Evolutionary conservation across 2,888 invertebrate species (phyloP).

Genomic region (Agrochola lychnidis): DNA sequence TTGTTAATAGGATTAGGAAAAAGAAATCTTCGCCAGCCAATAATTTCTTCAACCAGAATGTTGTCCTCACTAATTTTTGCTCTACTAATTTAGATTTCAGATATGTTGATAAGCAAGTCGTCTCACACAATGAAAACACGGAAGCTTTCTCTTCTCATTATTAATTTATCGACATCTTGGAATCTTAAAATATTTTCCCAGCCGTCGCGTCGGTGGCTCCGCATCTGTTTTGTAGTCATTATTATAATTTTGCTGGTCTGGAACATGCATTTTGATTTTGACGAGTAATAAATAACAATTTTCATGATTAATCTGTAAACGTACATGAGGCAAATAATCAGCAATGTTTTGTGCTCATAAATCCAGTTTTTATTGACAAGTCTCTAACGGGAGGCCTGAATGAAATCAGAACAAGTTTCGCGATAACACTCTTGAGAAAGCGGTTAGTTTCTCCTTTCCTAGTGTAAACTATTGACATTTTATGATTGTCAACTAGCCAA

Average conservation of each 20-base stretch:
- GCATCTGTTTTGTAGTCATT: slow-evolving; percentile 3
- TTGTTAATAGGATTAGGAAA: background rate
- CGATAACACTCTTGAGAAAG: slow-evolving; percentile 72
- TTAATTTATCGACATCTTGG: slow-evolving; percentile 55
- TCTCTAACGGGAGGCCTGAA: slow-evolving; percentile 57
- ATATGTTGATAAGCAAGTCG: slow-evolving; percentile 19
- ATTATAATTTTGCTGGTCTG: slow-evolving; percentile 12
- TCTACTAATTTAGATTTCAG: slow-evolving; percentile 37
- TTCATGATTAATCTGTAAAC: slow-evolving; percentile 9
- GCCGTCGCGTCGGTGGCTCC: background rate
- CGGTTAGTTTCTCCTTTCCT: slow-evolving; percentile 67
- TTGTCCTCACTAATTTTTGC: slow-evolving; percentile 7
- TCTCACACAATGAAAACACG: slow-evolving; percentile 38
- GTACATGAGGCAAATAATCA: background rate
- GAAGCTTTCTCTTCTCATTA: slow-evolving; percentile 50
- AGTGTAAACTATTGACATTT: slow-evolving; percentile 58
- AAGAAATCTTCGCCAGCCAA: background rate
- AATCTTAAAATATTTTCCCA: slow-evolving; percentile 48
- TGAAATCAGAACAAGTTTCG: slow-evolving; percentile 73
- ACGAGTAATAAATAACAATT: slow-evolving; percentile 7
- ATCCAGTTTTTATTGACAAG: slow-evolving; percentile 56
- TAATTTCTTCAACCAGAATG: background rate
- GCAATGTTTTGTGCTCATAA: slow-evolving; percentile 30
- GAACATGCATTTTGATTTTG: slow-evolving; percentile 23
- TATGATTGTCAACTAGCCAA: slow-evolving; percentile 16